Conservation (phyloP, 2,797 vertebrate genomes). For the Tokudaia muenninki region DNA sequence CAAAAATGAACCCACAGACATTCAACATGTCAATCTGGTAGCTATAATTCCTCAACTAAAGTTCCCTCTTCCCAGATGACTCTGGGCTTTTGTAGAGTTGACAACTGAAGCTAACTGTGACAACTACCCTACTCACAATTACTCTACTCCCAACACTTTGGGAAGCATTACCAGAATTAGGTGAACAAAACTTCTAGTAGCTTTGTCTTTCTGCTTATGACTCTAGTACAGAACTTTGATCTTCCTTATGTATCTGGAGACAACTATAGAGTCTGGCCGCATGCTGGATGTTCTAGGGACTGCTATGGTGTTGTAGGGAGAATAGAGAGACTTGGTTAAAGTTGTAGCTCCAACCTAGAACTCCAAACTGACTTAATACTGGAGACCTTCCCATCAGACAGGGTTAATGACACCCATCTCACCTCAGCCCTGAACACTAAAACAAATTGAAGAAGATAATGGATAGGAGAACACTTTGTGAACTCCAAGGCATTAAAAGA, state of each 20-base stretch:
- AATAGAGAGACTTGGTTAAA: not conserved
- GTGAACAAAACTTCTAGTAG: not conserved
- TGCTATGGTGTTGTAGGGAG: not conserved
- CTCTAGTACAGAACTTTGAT: not conserved
- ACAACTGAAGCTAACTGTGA: not conserved
- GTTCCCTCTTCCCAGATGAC: not conserved
- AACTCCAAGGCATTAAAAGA: conserved; percentile 11
- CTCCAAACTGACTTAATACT: not conserved
- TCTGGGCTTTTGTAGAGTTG: not conserved
- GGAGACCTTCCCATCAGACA: not conserved
- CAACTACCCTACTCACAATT: not conserved
- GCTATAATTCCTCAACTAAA: not conserved
- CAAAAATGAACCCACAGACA: not conserved
- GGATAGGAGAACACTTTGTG: not conserved
- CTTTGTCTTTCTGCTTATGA: not conserved
- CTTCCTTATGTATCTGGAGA: not conserved
- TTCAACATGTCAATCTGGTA: not conserved
- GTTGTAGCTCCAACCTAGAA: not conserved
- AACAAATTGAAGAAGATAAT: conserved; percentile 19
- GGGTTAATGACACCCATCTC: not conserved
- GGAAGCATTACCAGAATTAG: not conserved
- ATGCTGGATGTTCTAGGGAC: not conserved
- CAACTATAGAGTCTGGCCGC: not conserved
- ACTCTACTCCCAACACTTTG: not conserved
- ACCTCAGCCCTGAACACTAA: conserved; percentile 16